phyloP scores from a whole-genome alignment of 2,797 vertebrate genomes.

The Mycteria americana region DNA sequence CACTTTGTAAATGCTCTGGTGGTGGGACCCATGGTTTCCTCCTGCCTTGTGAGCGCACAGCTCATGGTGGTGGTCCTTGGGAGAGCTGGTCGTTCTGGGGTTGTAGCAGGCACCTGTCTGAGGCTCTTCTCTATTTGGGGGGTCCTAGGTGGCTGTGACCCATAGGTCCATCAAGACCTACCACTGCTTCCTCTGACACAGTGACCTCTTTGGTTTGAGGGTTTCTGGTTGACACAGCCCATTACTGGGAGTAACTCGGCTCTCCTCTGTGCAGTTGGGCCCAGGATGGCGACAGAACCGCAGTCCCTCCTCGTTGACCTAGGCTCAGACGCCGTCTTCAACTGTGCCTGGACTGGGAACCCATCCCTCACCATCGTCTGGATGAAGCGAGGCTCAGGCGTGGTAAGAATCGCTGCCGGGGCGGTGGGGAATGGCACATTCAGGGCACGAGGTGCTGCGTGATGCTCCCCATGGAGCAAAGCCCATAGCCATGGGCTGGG shows the following conservation, averaged over 20 bases:
- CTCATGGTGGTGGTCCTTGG: background rate
- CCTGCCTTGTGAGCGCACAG: background rate
- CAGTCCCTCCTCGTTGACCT: conserved; percentile 95
- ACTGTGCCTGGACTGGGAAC: conserved; percentile 97
- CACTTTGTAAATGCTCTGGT: rapidly evolving
- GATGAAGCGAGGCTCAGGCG: conserved; percentile 97
- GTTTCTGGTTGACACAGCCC: background rate
- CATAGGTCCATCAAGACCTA: background rate
- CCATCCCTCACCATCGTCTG: conserved; percentile 97
- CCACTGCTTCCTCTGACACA: background rate
- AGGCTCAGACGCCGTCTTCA: conserved; percentile 92
- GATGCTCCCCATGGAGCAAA: background rate
- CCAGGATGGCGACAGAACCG: conserved; percentile 92
- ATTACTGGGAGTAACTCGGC: rapidly evolving
- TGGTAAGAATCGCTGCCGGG: conserved; percentile 77
- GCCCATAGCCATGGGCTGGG: rapidly evolving
- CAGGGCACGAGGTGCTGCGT: rapidly evolving
- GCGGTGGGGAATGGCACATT: rapidly evolving
- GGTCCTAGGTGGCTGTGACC: background rate
- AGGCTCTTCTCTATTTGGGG: background rate
- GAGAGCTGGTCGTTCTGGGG: background rate
- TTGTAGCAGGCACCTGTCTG: background rate
- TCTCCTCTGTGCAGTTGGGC: conserved; percentile 83
- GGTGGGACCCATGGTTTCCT: background rate
- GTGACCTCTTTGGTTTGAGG: background rate